A percentile compares a stretch with the other conserved stretches of the same genome.
These are phyloP conservation scores for Epinephelus awoara DNA, from an alignment of 2,797 vertebrate genomes.

Conservation along the genomic window DNA sequence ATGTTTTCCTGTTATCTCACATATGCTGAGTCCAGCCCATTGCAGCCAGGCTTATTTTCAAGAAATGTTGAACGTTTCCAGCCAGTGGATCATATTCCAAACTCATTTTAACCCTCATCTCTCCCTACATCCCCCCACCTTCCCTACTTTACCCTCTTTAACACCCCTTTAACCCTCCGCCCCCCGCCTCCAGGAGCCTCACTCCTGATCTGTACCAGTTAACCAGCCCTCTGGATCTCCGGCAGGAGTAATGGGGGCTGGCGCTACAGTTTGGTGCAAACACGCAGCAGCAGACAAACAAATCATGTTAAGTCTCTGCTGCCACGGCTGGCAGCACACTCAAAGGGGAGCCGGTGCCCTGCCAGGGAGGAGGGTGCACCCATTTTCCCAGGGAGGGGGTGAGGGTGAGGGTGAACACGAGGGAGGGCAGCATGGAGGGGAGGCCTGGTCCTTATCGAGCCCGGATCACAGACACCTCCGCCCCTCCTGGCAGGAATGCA, in stretches of 20 bases:
- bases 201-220: slow-evolving; percentile 66
- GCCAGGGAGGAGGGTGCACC: slow-evolving; percentile 74
- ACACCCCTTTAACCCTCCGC: slow-evolving; percentile 65
- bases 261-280: slow-evolving; percentile 73
- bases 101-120: slow-evolving; percentile 64
- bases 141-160: slow-evolving; percentile 64
- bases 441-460: slow-evolving; percentile 80
- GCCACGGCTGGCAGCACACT: slow-evolving; percentile 77
- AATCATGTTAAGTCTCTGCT: slow-evolving; percentile 81
- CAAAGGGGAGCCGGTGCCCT: slow-evolving; percentile 76
- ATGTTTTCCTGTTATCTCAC: slow-evolving; percentile 47
- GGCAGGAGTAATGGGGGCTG: slow-evolving; percentile 67
- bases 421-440: slow-evolving; percentile 58
- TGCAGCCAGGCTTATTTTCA: slow-evolving; percentile 43
- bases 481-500: slow-evolving; percentile 89
- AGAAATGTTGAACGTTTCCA: slow-evolving; percentile 64
- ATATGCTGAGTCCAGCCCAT: slow-evolving; percentile 14
- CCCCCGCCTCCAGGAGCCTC: slow-evolving; percentile 52
- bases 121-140: slow-evolving; percentile 34
- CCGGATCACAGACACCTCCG: slow-evolving; percentile 83
- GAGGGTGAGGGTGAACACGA: slow-evolving; percentile 70
- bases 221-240: slow-evolving; percentile 64
- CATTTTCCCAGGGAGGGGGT: slow-evolving; percentile 84
- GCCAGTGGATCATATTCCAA: slow-evolving; percentile 67
- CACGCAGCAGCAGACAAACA: slow-evolving; percentile 80